Percentiles rank a stretch among this genome's conserved stretches.
phyloP scores from a whole-genome alignment of 2,113 vertebrate species.

The Triplophysa rosa region DNA sequence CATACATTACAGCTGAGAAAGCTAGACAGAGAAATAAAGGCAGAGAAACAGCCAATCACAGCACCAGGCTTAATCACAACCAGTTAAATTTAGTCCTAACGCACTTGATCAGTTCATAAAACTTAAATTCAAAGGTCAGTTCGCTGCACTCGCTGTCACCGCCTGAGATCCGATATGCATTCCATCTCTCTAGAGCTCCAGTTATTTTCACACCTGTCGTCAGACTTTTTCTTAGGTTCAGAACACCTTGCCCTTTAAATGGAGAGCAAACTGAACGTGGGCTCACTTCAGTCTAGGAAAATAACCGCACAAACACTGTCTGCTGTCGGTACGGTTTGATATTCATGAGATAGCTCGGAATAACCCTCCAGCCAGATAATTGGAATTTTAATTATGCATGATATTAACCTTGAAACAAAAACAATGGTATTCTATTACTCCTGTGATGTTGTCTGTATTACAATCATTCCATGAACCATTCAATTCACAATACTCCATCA shows the following conservation, averaged over 20 bases:
- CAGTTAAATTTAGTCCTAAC: neutral
- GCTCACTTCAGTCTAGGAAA: neutral
- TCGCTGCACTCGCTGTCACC: neutral
- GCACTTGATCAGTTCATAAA: constrained; percentile 14
- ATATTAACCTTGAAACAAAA: constrained; percentile 39
- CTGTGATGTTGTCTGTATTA: constrained; percentile 26
- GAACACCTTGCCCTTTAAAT: constrained; percentile 30
- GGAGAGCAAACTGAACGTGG: neutral
- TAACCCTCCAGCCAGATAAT: constrained; percentile 31
- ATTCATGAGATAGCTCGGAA: constrained; percentile 38
- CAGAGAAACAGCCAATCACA: neutral
- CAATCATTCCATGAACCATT: constrained; percentile 12
- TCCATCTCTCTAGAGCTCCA: constrained; percentile 15
- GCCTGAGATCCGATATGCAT: neutral
- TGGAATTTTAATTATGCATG: constrained; percentile 36
- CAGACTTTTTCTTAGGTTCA: constrained; percentile 8
- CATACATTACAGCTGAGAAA: neutral
- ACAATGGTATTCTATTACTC: constrained; percentile 31
- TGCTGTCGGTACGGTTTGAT: constrained; percentile 33
- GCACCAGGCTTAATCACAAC: neutral
- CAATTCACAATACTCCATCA: constrained; percentile 12
- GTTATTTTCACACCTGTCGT: constrained; percentile 23
- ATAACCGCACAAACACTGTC: neutral
- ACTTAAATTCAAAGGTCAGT: constrained; percentile 27
- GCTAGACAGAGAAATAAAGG: neutral